Conservation (phyloP, 2,888 invertebrate species). For the Adela reaumurella region DNA sequence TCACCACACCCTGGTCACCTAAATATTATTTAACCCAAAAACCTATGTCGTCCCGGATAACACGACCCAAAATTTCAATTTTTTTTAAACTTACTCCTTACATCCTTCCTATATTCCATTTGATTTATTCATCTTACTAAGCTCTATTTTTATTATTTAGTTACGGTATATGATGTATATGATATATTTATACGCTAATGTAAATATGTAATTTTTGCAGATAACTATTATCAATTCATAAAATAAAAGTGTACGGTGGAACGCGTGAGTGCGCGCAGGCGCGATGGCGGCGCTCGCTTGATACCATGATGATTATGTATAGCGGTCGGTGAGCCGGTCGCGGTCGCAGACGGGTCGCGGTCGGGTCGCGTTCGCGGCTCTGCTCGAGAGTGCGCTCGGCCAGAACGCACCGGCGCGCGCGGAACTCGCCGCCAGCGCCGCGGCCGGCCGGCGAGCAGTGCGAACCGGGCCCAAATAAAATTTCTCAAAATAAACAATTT, state of each 20-base stretch:
- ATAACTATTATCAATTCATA: conserved; percentile 32
- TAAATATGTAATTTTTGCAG: conserved; percentile 45
- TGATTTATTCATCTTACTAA: conserved; percentile 50
- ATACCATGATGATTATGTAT: no score
- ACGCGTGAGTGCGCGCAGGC: no score
- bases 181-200: conserved; percentile 47
- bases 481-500: neutral
- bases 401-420: neutral
- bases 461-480: neutral
- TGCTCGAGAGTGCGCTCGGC: neutral
- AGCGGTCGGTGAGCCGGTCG: no score
- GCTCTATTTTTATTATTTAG: conserved; percentile 46
- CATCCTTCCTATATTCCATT: conserved; percentile 38
- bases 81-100: conserved; percentile 44
- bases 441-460: neutral
- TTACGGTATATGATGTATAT: conserved; percentile 46
- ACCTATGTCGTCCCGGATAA: conserved; percentile 41
- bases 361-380: conserved; percentile 11
- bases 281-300: conserved; percentile 11
- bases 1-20: conserved; percentile 58
- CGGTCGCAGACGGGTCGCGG: no score
- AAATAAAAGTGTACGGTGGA: conserved; percentile 10
- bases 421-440: neutral
- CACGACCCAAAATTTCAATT: conserved; percentile 44
- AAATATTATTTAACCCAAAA: conserved; percentile 51